Evolutionary conservation across 2,113 vertebrate species (phyloP), one percentile per base, ranked within the genome.

Genomic region (Psittacara wagleri): DNA sequence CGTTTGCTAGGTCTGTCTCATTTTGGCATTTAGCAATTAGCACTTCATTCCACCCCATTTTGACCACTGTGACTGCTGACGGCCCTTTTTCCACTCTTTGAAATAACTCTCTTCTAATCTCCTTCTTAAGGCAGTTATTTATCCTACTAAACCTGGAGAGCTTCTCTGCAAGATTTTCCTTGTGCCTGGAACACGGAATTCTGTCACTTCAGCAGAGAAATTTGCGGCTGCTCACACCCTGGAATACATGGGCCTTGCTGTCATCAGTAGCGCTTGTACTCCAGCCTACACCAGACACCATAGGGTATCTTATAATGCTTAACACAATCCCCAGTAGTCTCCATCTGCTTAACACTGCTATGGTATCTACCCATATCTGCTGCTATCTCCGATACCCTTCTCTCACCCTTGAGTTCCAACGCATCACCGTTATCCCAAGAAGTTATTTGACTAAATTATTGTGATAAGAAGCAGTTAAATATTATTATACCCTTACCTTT

Each of bases 161-260:
- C 33, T 94, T 95, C 84, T 92, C 41, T 75, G 18, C 80, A 78
- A 67, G 69, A 41, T 92, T 96, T 94, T 96, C 73, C 11, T 94
- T 2, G 0, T 83, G 68, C 25, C 13, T 86, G 24, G 61, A 86
- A 41, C 54, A 78, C 28, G 84, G 55, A 86, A 66, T 83, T 66
- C 55, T 77, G 22, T 62, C 91, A 81, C 83, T 94, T 95, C 86
- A 92, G 44, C 61, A 81, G 48, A 63, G 37, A 85, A 88, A 78
- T 88, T 76, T 80, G 49, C 74, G 84, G 33, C n/a, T 15, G 6
- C 46, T 92, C 64, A 78, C 17, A 25, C 7, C 13, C 31, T 57
- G 29, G 33, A 88, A 95, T 86, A 90, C 39, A 44, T 69, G 52
- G 35, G 17, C 31, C 29, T 64, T 52, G 35, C 86, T 96, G 76